These are phyloP conservation scores for Paguma larvata DNA, from an alignment of 2,797 vertebrate species.

Conservation along the genomic window DNA sequence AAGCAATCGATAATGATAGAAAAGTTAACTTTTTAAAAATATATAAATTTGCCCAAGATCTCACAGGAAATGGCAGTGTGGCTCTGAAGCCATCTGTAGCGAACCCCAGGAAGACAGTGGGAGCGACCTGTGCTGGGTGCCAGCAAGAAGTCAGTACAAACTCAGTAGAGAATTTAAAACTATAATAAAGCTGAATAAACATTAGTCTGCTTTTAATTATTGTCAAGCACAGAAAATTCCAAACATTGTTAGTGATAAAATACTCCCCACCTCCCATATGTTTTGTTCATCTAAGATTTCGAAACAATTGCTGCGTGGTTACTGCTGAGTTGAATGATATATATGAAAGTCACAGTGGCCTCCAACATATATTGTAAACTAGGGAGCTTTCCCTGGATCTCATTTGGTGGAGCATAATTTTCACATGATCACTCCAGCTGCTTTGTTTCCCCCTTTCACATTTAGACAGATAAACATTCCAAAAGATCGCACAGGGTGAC, in stretches of 20 bases:
- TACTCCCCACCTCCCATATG: background rate
- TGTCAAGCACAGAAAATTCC: constrained; percentile 32
- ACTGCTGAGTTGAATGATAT: background rate
- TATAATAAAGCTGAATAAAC: background rate
- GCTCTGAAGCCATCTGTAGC: background rate
- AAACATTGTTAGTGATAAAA: constrained; percentile 53
- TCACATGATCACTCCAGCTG: background rate
- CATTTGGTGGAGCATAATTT: background rate
- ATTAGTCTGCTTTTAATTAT: constrained; percentile 26
- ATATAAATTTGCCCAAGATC: background rate
- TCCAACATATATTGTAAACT: background rate
- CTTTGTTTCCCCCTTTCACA: constrained; percentile 14
- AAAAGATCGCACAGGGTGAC: background rate
- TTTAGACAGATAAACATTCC: constrained; percentile 5
- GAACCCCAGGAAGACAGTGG: background rate
- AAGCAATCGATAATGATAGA: background rate
- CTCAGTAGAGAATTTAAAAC: background rate
- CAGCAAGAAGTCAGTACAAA: background rate
- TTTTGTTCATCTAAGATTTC: constrained; percentile 37
- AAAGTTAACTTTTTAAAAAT: background rate
- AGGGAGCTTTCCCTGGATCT: background rate
- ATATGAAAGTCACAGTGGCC: background rate
- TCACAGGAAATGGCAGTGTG: background rate
- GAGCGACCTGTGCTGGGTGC: background rate
- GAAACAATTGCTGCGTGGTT: background rate